Percentiles rank a stretch among this genome's conserved stretches.
phyloP scores from a whole-genome alignment of 2,888 invertebrate species.

The Zhuqinia jingwanae region DNA sequence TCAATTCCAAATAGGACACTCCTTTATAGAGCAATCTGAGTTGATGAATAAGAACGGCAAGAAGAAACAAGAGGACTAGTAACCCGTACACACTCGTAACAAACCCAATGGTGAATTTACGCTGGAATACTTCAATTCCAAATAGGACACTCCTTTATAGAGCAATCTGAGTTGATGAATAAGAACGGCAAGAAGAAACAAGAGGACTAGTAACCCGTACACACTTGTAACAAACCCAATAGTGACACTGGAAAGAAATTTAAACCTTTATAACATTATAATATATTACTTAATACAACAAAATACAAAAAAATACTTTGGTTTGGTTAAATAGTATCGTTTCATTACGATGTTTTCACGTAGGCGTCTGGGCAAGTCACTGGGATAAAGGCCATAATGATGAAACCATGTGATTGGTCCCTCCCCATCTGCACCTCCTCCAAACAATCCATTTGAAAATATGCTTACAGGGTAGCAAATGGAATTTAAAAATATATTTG shows the following conservation, averaged over 20 bases:
- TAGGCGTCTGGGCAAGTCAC: constrained; percentile 72
- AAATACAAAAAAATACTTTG: background rate
- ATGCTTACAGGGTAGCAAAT: constrained; percentile 75
- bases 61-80: constrained; percentile 66
- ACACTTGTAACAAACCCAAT: constrained; percentile 76
- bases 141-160: constrained; percentile 76
- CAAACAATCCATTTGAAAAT: constrained; percentile 65
- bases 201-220: constrained; percentile 68
- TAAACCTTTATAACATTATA: too few species aligned
- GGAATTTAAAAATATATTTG: constrained; percentile 70
- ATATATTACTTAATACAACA: background rate
- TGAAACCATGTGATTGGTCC: constrained; percentile 50
- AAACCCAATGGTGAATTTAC: too few species aligned
- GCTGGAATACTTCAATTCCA: constrained; percentile 75
- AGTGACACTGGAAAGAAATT: constrained; percentile 64
- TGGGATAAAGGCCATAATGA: constrained; percentile 71
- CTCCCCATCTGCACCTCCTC: constrained; percentile 45
- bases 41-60: constrained; percentile 74
- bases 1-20: constrained; percentile 76
- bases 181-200: constrained; percentile 72
- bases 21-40: constrained; percentile 74
- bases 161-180: constrained; percentile 74
- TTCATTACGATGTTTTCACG: constrained; percentile 58
- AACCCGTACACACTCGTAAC: constrained; percentile 75
- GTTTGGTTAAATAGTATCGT: background rate